A percentile compares a stretch with the other conserved stretches of the same genome.
Evolutionary conservation across 2,888 invertebrate species (phyloP).

Genomic region (Thera obeliscata): DNA sequence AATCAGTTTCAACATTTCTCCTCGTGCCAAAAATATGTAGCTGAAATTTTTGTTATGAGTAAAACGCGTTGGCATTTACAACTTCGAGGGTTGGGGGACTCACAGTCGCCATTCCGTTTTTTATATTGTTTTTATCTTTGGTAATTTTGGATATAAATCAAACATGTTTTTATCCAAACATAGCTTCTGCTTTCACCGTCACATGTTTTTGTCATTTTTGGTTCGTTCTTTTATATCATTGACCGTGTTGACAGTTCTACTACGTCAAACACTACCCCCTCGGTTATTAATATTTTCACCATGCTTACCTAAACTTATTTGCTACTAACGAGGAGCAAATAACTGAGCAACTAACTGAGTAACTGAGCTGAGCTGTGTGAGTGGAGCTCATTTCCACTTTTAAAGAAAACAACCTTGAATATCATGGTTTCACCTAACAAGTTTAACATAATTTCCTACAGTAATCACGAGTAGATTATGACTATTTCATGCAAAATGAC

Average conservation of each 20-base stretch:
- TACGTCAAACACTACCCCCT: not conserved
- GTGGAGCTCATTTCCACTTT: no score
- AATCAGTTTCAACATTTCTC: not conserved
- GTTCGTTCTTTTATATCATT: not conserved
- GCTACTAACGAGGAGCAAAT: no score
- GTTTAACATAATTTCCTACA: no score
- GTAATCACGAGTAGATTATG: no score
- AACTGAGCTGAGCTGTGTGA: no score
- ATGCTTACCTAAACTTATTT: no score
- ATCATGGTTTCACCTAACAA: no score
- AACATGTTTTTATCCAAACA: not conserved
- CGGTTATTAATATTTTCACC: no score
- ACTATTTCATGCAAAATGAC: no score
- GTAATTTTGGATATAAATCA: conserved; percentile 2
- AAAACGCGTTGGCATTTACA: conserved; percentile 12
- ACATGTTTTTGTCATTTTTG: not conserved
- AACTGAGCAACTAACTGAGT: no score
- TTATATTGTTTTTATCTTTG: conserved; percentile 16
- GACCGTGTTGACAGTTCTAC: not conserved
- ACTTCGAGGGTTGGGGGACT: conserved; percentile 10
- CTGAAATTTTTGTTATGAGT: conserved; percentile 6
- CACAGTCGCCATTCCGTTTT: conserved; percentile 8
- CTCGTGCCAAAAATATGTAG: conserved; percentile 11
- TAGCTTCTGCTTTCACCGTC: not conserved
- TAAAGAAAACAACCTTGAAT: no score